Conservation (phyloP, 1,140 invertebrate genomes). For the Thereuonema tuberculata region DNA sequence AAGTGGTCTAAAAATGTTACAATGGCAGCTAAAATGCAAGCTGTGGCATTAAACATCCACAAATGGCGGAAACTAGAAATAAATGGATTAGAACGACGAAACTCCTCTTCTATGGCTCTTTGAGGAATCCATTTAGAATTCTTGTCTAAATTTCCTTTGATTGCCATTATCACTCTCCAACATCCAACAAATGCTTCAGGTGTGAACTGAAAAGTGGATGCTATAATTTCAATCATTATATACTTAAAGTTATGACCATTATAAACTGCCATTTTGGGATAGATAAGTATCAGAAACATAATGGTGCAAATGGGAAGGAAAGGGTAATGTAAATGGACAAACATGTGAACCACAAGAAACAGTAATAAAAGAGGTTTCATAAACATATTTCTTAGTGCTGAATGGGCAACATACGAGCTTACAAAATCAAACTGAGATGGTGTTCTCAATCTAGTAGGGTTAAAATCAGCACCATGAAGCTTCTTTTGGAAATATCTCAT, state of each 20-base stretch:
- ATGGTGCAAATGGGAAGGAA: slow-evolving; percentile 23
- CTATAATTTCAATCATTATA: slow-evolving; percentile 24
- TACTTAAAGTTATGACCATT: slow-evolving; percentile 23
- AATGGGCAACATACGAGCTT: slow-evolving; percentile 24
- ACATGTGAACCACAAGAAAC: slow-evolving; percentile 24
- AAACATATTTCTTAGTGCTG: slow-evolving; percentile 25
- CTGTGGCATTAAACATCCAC: slow-evolving; percentile 23
- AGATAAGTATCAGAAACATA: slow-evolving; percentile 25
- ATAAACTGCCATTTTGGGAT: slow-evolving; percentile 26
- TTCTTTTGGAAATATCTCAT: slow-evolving; percentile 25
- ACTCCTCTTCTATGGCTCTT: slow-evolving; percentile 26
- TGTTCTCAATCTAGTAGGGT: slow-evolving; percentile 21
- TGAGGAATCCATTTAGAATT: slow-evolving; percentile 27
- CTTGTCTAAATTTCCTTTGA: slow-evolving; percentile 21
- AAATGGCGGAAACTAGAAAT: slow-evolving; percentile 24
- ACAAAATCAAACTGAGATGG: slow-evolving; percentile 24
- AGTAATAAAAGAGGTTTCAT: slow-evolving; percentile 26
- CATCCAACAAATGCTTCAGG: slow-evolving; percentile 27
- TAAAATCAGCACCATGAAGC: slow-evolving; percentile 21
- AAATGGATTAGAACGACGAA: slow-evolving; percentile 24
- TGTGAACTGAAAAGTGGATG: slow-evolving; percentile 27
- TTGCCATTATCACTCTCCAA: slow-evolving; percentile 22
- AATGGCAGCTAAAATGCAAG: slow-evolving; percentile 12
- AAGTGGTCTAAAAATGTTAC: slow-evolving; percentile 9
- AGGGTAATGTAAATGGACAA: slow-evolving; percentile 20